Evolutionary conservation across 2,888 invertebrate species (phyloP), one percentile per base, ranked within the genome.

Genomic region (Ormyrus rosae): DNA sequence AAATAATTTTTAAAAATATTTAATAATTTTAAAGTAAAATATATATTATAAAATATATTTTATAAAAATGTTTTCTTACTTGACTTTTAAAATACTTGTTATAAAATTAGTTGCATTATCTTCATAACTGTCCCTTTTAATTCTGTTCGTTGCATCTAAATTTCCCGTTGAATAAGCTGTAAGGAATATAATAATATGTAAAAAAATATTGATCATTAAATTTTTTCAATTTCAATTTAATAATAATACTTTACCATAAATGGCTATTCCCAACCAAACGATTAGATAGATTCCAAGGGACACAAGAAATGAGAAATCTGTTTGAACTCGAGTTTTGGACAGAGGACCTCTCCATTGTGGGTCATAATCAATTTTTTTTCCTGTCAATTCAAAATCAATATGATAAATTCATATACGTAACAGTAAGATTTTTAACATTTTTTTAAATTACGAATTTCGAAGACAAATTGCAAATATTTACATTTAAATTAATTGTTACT

Each of bases 321-420:
- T 79, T 64, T 6, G 19, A 0, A 6, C 9, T 8, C 79, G 61
- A 4, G 6, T 6, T 8, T 13, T 56, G 6, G 73, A 13, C 45
- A 79, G 19, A 5, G 79, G 79, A 5, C 73, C 69, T 45, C 64
- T 67, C 79, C 73, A 74, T 58, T 58, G 19, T 1, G 79, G 74
- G 46, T 79, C 73, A n/a, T 74, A 74, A 9, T 63, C 48, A n/a
- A 74, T 56, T 56, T 60, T 74, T 73, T 75, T 34, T 34, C 34
- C 34, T 34, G 4, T 34, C 34, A 34, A 34, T 34, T 34, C 34
- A 34, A 34, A 34, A 34, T 34, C 34, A 34, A 34, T 34, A 4
- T 34, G 2, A 34, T 34, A 34, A 34, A 34, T 34, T 34, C 34
- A 3, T 34, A 34, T 34, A 4, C 4, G 4, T 34, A 34, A 34